Conservation (phyloP, 1,140 invertebrate genomes). For the Plodia interpunctella region DNA sequence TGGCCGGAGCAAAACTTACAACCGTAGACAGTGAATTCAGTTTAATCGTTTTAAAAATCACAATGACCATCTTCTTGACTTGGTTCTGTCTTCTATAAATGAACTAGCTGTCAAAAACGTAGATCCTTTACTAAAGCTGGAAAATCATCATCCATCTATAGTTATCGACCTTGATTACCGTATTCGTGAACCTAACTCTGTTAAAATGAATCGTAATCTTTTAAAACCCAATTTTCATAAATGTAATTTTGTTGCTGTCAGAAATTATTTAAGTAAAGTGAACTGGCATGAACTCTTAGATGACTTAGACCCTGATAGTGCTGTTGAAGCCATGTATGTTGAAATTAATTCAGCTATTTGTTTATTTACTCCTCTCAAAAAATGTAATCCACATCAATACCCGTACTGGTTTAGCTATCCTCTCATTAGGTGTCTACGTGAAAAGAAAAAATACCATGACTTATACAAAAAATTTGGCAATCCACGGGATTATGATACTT, state of each 20-base stretch:
- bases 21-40: too few species aligned
- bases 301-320: not conserved
- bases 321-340: not conserved
- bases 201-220: not conserved
- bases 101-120: not conserved
- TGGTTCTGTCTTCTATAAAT: not conserved
- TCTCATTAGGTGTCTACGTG: not conserved
- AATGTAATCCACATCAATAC: not conserved
- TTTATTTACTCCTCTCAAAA: not conserved
- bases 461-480: not conserved
- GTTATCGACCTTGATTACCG: not conserved
- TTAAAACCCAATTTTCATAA: not conserved
- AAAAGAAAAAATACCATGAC: not conserved
- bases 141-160: too few species aligned
- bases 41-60: not conserved
- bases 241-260: too few species aligned
- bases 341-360: not conserved
- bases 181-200: too few species aligned
- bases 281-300: too few species aligned
- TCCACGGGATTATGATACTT: conserved; percentile 1
- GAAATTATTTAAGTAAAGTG: too few species aligned
- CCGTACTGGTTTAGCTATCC: not conserved
- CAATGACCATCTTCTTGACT: not conserved
- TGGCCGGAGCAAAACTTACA: too few species aligned
- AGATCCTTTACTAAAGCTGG: not conserved